phyloP scores from a whole-genome alignment of 2,113 vertebrate species.

The Muntiacus muntjak region DNA sequence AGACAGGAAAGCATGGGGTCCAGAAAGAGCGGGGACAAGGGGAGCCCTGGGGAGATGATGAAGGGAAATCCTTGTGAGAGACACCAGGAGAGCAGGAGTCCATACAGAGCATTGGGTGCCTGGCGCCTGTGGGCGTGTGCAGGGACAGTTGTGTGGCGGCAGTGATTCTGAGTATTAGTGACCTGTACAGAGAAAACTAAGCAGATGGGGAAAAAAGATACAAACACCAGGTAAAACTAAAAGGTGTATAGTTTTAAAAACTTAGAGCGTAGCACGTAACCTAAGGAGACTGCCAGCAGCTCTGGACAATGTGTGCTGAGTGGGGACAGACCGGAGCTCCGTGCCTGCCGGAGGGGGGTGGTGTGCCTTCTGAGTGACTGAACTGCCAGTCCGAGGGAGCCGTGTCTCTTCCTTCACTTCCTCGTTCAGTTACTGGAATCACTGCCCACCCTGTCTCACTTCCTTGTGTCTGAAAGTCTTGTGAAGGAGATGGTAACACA shows the following conservation, averaged over 20 bases:
- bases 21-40: not conserved
- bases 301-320: not conserved
- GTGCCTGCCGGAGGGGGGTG: not conserved
- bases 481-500: not conserved
- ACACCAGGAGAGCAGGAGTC: not conserved
- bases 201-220: not conserved
- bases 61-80: not conserved
- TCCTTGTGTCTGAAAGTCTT: not conserved
- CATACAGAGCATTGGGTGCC: not conserved
- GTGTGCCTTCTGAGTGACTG: not conserved
- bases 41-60: not conserved
- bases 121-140: not conserved
- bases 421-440: not conserved
- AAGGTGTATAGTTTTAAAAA: not conserved
- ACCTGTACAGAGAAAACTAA: not conserved
- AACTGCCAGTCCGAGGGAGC: not conserved
- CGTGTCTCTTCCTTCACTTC: not conserved
- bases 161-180: not conserved
- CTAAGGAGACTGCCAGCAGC: not conserved
- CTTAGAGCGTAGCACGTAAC: not conserved
- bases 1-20: not conserved
- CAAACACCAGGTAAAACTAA: not conserved
- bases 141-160: not conserved
- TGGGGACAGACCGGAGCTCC: accelerated
- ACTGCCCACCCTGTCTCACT: not conserved